phyloP scores from a whole-genome alignment of 2,113 vertebrate genomes.

The Saiga tatarica region DNA sequence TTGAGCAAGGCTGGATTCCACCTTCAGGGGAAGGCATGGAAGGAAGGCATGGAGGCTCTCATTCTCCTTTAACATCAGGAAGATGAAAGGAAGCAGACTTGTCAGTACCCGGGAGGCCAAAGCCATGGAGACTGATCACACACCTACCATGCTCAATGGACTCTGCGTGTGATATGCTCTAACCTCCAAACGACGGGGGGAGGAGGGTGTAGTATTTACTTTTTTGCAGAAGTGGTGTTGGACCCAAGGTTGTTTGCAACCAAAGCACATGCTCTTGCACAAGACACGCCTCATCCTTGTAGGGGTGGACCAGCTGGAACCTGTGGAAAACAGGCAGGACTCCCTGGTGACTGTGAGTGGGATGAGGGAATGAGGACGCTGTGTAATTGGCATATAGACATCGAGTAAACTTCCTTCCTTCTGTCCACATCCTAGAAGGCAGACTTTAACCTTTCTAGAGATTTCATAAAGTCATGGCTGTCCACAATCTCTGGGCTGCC shows the following conservation, averaged over 20 bases:
- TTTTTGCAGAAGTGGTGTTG: background rate
- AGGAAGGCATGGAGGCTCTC: background rate
- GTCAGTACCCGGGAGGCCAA: background rate
- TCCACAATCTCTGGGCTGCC: background rate
- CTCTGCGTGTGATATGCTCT: background rate
- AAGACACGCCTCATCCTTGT: background rate
- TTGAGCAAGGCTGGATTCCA: background rate
- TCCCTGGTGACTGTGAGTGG: background rate
- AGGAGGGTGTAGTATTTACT: background rate
- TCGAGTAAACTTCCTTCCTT: slow-evolving; percentile 29
- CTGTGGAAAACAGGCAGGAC: background rate
- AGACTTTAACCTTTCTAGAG: background rate
- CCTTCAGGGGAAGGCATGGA: too few species aligned
- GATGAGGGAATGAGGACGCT: background rate
- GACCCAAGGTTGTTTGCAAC: background rate
- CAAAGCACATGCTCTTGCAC: background rate
- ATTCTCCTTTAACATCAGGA: background rate
- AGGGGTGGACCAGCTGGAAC: background rate
- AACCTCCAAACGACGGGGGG: background rate
- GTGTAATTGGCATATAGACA: background rate
- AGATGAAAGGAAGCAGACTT: background rate
- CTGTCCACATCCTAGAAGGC: background rate
- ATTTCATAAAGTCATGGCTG: background rate
- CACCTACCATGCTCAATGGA: accelerated
- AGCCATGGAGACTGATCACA: background rate